phyloP scores from a whole-genome alignment of 2,113 vertebrate species.

The Peromyscus maniculatus region DNA sequence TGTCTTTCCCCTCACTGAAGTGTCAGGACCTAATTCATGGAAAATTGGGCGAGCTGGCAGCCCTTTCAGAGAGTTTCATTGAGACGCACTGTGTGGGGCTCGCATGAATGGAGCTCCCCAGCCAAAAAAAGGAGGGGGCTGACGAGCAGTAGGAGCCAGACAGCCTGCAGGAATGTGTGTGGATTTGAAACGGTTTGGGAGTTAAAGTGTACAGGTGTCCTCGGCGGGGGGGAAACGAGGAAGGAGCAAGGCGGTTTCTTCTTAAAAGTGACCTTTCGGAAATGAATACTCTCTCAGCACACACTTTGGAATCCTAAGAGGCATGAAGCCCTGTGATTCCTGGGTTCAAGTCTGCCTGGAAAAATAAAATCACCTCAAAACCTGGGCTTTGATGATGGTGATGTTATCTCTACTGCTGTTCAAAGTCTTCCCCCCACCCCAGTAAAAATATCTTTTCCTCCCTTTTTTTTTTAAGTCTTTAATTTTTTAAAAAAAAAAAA shows the following conservation, averaged over 20 bases:
- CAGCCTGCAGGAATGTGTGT: slow-evolving; percentile 81
- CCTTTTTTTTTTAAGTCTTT: neutral
- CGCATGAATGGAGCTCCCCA: slow-evolving; percentile 84
- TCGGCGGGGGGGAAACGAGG: slow-evolving; percentile 60
- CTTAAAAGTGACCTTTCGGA: slow-evolving; percentile 72
- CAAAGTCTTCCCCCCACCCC: slow-evolving; percentile 2
- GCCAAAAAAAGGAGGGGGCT: slow-evolving; percentile 85
- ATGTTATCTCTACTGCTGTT: slow-evolving; percentile 71
- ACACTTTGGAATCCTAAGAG: neutral
- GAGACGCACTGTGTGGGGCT: slow-evolving; percentile 86
- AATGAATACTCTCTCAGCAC: slow-evolving; percentile 65
- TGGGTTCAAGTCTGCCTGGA: slow-evolving; percentile 76
- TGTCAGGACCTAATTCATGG: slow-evolving; percentile 93
- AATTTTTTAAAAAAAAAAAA: neutral
- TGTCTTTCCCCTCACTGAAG: slow-evolving; percentile 92
- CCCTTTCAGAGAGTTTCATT: slow-evolving; percentile 90
- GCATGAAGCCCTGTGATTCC: slow-evolving; percentile 56
- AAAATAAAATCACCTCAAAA: slow-evolving; percentile 69
- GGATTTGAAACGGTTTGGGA: slow-evolving; percentile 81
- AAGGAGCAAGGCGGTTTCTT: slow-evolving; percentile 47
- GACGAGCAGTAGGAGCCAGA: slow-evolving; percentile 81
- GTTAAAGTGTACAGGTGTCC: slow-evolving; percentile 87
- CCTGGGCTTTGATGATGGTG: slow-evolving; percentile 69
- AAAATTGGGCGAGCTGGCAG: slow-evolving; percentile 91
- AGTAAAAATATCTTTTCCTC: slow-evolving; percentile 26